Evolutionary conservation across 1,140 invertebrate species (phyloP), one percentile per base, ranked within the genome.

Genomic region (Pseudomyrmex pallidus): DNA sequence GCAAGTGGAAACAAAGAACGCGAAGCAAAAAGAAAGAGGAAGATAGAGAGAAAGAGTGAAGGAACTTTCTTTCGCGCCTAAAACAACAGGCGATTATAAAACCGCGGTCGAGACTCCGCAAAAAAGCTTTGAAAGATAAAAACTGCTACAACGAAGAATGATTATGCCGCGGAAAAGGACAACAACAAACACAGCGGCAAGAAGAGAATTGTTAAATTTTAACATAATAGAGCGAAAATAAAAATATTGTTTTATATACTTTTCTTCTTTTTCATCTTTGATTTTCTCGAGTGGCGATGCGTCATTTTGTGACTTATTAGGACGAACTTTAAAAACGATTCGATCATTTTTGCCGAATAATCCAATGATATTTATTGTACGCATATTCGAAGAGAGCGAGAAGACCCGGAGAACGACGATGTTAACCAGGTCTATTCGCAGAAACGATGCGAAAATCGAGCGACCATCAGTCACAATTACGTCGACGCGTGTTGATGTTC

Each of bases 1-100:
- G n/a, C 50, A 64, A 35, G 76, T 25, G 48, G 15, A 17, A 48
- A 44, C 25, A 10, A 44, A 64, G 25, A 66, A 15, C 35, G 46
- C 35, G 46, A 54, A 15, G n/a, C 48, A 68, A 64, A 48, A 22
- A 72, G 59, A 46, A 68, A 50, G 52, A 50, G 56, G 13, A 2
- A 59, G 17, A 59, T 1, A 62, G 15, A 25, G 10, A 25, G 12
- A 74, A 12, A 12, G 25, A 66, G 54, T 20, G 59, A 64, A 22
- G 59, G 52, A 77, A 67, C 52, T 46, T 15, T 50, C 54, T 50
- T 78, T 78, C 64, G 64, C 76, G 64, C 76, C 76, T 78, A 78
- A 78, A 78, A 80, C 76, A 80, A 70, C 66, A 48, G n/a, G 54
- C 46, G 64, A 80, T 80, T 80, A 80, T 80, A 80, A 80, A 80